Conservation (phyloP, 2,113 vertebrate genomes). For the Mobula birostris region DNA sequence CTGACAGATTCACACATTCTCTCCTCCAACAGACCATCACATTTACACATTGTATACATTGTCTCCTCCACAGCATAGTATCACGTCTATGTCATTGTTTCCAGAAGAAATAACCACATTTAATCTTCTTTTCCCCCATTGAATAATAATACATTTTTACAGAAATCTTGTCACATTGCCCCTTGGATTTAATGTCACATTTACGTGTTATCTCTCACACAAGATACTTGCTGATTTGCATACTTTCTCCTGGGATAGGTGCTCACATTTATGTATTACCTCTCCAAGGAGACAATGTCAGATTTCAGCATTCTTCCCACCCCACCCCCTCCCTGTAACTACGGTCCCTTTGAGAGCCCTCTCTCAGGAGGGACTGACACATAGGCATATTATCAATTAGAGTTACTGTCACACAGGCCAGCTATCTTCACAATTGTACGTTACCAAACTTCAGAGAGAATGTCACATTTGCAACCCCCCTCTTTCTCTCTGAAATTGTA, state of each 20-base stretch:
- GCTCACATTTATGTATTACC: neutral
- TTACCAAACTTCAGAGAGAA: neutral
- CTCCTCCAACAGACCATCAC: too few relatives aligned
- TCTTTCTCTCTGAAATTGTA: too few relatives aligned
- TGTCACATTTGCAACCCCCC: neutral
- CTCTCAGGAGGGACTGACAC: neutral
- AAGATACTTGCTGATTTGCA: too few relatives aligned
- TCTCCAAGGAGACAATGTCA: neutral
- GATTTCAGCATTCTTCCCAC: too few relatives aligned
- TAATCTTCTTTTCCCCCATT: too few relatives aligned
- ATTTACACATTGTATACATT: too few relatives aligned
- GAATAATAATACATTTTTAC: too few relatives aligned
- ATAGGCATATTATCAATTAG: neutral
- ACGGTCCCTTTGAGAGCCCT: neutral
- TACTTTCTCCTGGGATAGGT: neutral
- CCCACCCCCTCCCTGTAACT: neutral
- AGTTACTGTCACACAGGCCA: neutral
- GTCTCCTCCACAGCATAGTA: too few relatives aligned
- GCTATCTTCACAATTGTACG: neutral
- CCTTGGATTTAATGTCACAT: neutral
- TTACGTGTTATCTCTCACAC: neutral
- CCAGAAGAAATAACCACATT: too few relatives aligned
- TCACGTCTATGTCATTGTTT: too few relatives aligned
- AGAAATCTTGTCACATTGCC: neutral
- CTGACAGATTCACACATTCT: too few relatives aligned